A percentile compares a stretch with the other conserved stretches of the same genome.
These are phyloP conservation scores for Octodon degus DNA, from an alignment of 2,113 vertebrate species.

Conservation along the genomic window DNA sequence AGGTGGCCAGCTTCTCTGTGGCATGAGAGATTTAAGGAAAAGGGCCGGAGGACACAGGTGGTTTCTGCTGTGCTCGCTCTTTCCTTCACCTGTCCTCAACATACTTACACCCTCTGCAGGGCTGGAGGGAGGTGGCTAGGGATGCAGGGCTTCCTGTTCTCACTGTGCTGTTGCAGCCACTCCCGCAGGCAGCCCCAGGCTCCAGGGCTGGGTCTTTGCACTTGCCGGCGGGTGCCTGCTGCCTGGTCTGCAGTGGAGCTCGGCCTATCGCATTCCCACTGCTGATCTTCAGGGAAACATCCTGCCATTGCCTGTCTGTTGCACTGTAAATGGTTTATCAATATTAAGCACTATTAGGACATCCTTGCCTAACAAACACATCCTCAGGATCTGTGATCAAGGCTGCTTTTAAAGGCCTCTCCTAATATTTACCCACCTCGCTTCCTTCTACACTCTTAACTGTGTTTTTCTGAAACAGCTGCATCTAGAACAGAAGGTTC, in stretches of 20 bases:
- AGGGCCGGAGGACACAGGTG: background rate
- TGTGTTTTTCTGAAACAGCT: slow-evolving; percentile 74
- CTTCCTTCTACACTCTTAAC: slow-evolving; percentile 71
- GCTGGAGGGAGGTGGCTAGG: background rate
- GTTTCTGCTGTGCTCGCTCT: background rate
- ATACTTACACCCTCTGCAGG: background rate
- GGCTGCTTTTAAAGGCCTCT: slow-evolving; percentile 73
- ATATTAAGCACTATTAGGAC: slow-evolving; percentile 70
- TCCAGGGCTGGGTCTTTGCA: background rate
- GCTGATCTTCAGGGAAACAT: slow-evolving; percentile 36
- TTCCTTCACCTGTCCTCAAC: background rate
- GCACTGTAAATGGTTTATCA: slow-evolving; percentile 61
- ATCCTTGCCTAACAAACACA: slow-evolving; percentile 63
- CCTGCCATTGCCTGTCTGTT: slow-evolving; percentile 53
- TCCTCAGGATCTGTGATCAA: slow-evolving; percentile 58
- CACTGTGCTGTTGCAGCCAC: background rate
- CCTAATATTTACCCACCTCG: slow-evolving; percentile 74
- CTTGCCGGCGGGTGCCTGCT: background rate
- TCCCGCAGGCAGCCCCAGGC: too few relatives aligned
- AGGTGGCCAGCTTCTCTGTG: too few relatives aligned
- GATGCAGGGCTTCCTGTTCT: background rate
- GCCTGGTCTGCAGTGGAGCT: background rate
- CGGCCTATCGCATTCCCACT: background rate
- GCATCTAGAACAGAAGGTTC: slow-evolving; percentile 64
- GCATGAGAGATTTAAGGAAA: background rate